Evolutionary conservation across 2,888 invertebrate genomes (phyloP), one percentile per base, ranked within the genome.

Genomic region (Neoaliturus tenellus): DNA sequence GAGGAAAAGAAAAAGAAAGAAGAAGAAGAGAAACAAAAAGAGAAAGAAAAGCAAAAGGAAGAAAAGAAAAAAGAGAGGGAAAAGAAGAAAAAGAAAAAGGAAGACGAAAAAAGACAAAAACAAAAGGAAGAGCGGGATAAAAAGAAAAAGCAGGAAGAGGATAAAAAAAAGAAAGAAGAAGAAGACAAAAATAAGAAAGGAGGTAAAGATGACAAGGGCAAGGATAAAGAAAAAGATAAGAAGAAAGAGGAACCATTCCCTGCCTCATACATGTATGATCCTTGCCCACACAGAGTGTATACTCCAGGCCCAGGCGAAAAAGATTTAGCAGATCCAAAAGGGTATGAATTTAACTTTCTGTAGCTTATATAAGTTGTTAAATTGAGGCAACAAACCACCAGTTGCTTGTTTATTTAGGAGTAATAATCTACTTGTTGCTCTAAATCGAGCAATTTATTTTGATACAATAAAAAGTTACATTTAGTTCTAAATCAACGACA

Each of bases 211-310:
- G 62, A 28, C 14, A 55, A 55, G 25, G 23, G 12, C 8, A 28
- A 28, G 4, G 20, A 31, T 0, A 28, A 62, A 5, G 28, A 28
- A 3, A 25, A 62, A 31, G 62, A 28, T 4, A 62, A 62, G 31
- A 17, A 25, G 25, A 23, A 55, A 17, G 23, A 51, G 14, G 62
- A 31, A 14, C 62, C 62, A 1, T 31, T 62, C 31, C 3, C 31
- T 4, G 62, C 62, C 28, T 78, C 78, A 10, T 78, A 44, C 25
- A 39, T 51, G 48, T 80, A 55, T 55, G 35, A 55, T 17, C 62
- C 80, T 33, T 80, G 58, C 35, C 62, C 80, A 33, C 80, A 62
- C 62, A 58, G 25, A 75, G 75, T 75, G 14, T 75, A 23, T 6
- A 75, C 23, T 12, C 75, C 75, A 28, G 39, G 17, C 0, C 75